Base-by-base conservation (phyloP, 2,888 invertebrate genomes). In the Tetranychus truncatus region DNA sequence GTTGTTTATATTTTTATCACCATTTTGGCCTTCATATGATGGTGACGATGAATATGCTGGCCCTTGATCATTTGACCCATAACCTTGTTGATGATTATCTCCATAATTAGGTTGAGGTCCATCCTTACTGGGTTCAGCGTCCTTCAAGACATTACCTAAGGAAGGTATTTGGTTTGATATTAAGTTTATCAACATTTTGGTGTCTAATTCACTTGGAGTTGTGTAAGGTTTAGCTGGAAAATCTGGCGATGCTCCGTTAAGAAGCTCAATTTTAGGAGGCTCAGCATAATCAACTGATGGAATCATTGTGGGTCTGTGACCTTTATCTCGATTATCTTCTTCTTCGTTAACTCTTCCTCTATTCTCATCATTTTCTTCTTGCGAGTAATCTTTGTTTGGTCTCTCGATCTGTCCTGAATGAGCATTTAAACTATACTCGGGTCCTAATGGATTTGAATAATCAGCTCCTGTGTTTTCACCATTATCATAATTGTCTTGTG, bases 131-230 rank as follows among this genome's bases (percentile, higher is more conserved):
- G 55, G 55, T 21, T 69, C 69, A 69, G 11, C 15, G 18, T 69
- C 69, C 11, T 24, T 24, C 11, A 69, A 21, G 34, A 69, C 69
- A 69, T 69, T 69, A 11, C 34, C 21, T 20, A 69, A 21, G 7
- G 69, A 20, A 21, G 69, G 69, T 24, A 69, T 69, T 69, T 69
- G 69, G 20, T 69, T 69, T 11, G 69, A 24, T 18, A 69, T 69
- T 24, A 69, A 69, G 20, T 69, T 69, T 7, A 69, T 69, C 69
- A 69, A 24, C 20, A 24, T 69, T 69, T 69, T 69, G 21, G 69
- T 69, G 34, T 69, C 69, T 24, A 69, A 24, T 69, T 69, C 69
- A 69, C 69, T 69, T 24, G 20, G 20, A 20, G 20, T 24, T 5
- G 21, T 24, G 34, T 69, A 69, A 20, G 20, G 69, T 20, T 24